A percentile compares a stretch with the other conserved stretches of the same genome.
phyloP scores from a whole-genome alignment of 2,888 invertebrate genomes.

The Andrena fulva region DNA sequence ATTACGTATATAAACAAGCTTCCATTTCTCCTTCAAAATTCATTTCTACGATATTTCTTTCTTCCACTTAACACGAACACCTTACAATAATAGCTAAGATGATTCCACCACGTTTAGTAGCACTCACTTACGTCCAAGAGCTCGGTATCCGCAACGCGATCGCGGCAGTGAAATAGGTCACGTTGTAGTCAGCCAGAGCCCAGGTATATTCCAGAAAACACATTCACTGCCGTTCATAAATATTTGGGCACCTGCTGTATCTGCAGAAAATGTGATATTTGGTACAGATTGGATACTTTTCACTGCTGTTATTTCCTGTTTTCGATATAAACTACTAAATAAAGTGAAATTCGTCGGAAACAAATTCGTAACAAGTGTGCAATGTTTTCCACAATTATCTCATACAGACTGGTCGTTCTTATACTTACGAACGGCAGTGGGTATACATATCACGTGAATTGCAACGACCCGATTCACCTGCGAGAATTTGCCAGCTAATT shows the following conservation, averaged over 20 bases:
- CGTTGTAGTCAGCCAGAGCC: not conserved
- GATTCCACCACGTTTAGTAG: conserved; percentile 9
- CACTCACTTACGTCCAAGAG: conserved; percentile 9
- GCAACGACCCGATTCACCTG: not conserved
- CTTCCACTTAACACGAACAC: not conserved
- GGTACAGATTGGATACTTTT: too few species aligned
- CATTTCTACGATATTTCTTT: conserved; percentile 8
- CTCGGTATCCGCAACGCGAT: conserved; percentile 22
- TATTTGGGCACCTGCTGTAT: too few species aligned
- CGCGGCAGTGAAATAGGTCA: conserved; percentile 23
- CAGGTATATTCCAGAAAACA: not conserved
- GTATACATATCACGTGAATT: not conserved
- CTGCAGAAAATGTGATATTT: too few species aligned
- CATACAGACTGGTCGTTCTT: too few species aligned
- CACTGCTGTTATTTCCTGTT: too few species aligned
- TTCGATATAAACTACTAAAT: too few species aligned
- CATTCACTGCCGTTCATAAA: too few species aligned
- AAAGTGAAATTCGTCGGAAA: too few species aligned
- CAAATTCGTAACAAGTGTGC: too few species aligned
- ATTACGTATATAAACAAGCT: not conserved
- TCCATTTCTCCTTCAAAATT: not conserved
- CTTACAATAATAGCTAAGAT: conserved; percentile 4
- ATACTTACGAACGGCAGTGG: too few species aligned
- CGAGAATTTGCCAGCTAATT: conserved; percentile 41
- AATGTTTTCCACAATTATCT: too few species aligned